A percentile compares a stretch with the other conserved stretches of the same genome.
Evolutionary conservation across 2,797 vertebrate species (phyloP).

Genomic region (Neomorphus geoffroyi): DNA sequence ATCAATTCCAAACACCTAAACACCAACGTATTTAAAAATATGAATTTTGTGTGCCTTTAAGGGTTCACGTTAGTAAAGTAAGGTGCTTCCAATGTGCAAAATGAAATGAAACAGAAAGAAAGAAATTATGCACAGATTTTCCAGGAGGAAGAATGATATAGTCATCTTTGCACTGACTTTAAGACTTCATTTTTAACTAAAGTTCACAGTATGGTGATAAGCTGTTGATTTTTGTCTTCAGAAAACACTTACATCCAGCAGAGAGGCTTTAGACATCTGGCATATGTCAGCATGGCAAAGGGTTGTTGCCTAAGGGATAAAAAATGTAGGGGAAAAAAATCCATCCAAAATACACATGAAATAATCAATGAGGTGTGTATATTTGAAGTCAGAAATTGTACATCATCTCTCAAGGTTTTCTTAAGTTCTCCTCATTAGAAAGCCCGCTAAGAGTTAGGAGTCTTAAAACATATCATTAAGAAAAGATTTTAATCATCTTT

Average conservation of each 20-base stretch:
- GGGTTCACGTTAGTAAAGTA: background rate
- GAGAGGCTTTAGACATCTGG: conserved; percentile 45
- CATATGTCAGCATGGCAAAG: conserved; percentile 29
- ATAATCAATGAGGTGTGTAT: background rate
- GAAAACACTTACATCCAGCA: conserved; percentile 53
- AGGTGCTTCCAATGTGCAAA: background rate
- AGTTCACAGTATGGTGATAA: conserved; percentile 46
- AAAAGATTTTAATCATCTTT: background rate
- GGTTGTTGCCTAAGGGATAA: conserved; percentile 34
- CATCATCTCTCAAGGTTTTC: background rate
- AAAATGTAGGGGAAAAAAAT: background rate
- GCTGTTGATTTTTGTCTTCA: conserved; percentile 54
- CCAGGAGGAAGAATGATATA: background rate
- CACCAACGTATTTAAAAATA: background rate
- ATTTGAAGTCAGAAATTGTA: background rate
- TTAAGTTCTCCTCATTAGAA: background rate
- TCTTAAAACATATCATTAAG: background rate
- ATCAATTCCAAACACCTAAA: background rate
- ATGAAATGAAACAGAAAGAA: background rate
- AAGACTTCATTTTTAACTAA: conserved; percentile 31
- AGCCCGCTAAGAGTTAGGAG: background rate
- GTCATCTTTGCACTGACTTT: background rate
- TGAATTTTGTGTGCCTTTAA: background rate
- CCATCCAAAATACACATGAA: conserved; percentile 9
- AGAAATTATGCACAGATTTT: background rate